These are phyloP conservation scores for Dryoscopus gambensis DNA, from an alignment of 2,113 vertebrate genomes.

Conservation along the genomic window DNA sequence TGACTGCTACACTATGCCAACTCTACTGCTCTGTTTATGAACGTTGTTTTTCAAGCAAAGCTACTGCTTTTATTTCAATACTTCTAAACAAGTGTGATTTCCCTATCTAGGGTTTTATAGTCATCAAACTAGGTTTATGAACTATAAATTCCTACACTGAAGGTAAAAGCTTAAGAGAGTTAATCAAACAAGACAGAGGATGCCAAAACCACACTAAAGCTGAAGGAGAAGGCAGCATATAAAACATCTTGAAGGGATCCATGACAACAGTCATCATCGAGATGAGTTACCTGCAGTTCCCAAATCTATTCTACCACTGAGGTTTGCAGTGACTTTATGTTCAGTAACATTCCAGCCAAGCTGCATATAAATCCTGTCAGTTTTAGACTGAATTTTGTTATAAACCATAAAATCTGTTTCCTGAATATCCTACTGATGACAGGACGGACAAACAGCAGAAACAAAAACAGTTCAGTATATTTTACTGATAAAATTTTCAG, in stretches of 20 bases:
- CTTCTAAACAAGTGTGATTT: background rate
- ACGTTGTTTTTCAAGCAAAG: background rate
- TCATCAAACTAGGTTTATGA: background rate
- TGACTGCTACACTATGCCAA: background rate
- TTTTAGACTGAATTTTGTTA: slow-evolving; percentile 8
- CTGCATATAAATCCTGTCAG: background rate
- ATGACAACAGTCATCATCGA: background rate
- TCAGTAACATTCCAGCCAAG: background rate
- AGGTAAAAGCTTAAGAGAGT: background rate
- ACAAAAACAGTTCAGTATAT: background rate
- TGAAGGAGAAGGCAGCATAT: background rate
- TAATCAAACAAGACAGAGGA: background rate
- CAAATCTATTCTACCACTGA: background rate
- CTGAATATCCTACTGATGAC: background rate
- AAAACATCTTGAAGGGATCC: background rate
- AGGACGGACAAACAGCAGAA: background rate
- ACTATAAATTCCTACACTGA: background rate
- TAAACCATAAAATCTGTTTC: slow-evolving; percentile 23
- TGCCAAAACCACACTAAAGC: background rate
- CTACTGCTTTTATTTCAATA: background rate
- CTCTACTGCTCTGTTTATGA: background rate
- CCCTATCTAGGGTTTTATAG: background rate
- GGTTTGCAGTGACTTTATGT: background rate
- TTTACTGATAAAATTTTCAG: background rate
- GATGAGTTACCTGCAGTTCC: background rate